A percentile compares a stretch with the other conserved stretches of the same genome.
Conservation (phyloP, 2,888 invertebrate genomes). For the Gnatocerus cornutus region DNA sequence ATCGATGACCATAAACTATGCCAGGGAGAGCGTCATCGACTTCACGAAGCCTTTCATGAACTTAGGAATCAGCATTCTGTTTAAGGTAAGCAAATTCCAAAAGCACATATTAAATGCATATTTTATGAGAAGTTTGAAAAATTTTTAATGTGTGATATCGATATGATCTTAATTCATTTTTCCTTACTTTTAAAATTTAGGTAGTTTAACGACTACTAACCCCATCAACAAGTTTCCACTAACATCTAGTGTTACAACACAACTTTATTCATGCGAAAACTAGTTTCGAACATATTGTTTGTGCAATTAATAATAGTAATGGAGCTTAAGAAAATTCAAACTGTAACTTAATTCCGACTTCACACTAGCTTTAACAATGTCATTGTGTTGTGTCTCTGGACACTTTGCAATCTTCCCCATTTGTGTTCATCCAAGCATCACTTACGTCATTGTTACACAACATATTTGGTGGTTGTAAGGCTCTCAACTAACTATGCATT, state of each 20-base stretch:
- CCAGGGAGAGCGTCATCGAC: slow-evolving; percentile 90
- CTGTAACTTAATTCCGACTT: background rate
- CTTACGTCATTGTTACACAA: slow-evolving; percentile 15
- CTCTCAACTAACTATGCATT: too few relatives aligned
- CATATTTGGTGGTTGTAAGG: background rate
- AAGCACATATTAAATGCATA: slow-evolving; percentile 18
- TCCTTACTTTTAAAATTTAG: too few relatives aligned
- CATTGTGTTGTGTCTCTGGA: slow-evolving; percentile 11
- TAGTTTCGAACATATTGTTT: too few relatives aligned
- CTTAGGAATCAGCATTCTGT: slow-evolving; percentile 90
- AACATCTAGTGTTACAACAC: too few relatives aligned
- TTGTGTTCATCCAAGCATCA: slow-evolving; percentile 9
- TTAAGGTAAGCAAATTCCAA: slow-evolving; percentile 75
- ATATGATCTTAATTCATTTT: too few relatives aligned
- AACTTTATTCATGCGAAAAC: too few relatives aligned
- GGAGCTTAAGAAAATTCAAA: too few relatives aligned
- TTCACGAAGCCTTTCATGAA: slow-evolving; percentile 96
- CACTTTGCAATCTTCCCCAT: slow-evolving; percentile 19
- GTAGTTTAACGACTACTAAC: too few relatives aligned
- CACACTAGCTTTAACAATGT: slow-evolving; percentile 9
- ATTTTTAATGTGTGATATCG: too few relatives aligned
- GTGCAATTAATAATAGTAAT: too few relatives aligned
- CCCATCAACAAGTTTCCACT: too few relatives aligned
- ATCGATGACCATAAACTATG: slow-evolving; percentile 92
- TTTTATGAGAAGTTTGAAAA: slow-evolving; percentile 3